Evolutionary conservation across 2,888 invertebrate species (phyloP), one percentile per base, ranked within the genome.

Genomic region (Brachynemurus nebulosus): DNA sequence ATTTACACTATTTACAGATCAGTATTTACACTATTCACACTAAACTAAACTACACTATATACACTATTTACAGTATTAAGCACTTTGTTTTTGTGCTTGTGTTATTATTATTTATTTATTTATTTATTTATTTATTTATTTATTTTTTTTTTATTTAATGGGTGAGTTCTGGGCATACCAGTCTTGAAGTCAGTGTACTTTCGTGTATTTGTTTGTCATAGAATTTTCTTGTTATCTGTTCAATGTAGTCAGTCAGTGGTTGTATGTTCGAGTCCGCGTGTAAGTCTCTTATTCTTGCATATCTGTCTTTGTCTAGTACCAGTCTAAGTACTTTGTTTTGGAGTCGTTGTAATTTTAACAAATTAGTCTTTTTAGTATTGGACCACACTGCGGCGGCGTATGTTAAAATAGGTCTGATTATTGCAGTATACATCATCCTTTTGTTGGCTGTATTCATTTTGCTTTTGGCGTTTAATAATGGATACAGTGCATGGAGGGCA

Each of bases 361-460:
- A 19, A n/a, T 47, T 41, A 2, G 45, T 48, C 7, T 20, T 20
- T 3, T 51, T 40, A 7, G 44, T 36, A 9, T 43, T 40, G 19
- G 50, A 50, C 53, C 53, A 55, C 0, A 48, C 46, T 20, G 51
- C 51, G 11, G 50, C 40, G 6, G 51, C 54, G 36, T 53, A 55
- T 7, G 42, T 37, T 6, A 53, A 35, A 6, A 52, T 52, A 1
- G 53, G 53, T 44, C 52, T 46, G 3, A 54, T 36, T 6, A 54
- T 44, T 40, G 48, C 47, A 44, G 46, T 54, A 14, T 57, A 56
- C 11, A 56, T 50, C 14, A 54, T 11, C 46, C 44, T 48, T 48
- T 56, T 55, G 16, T 56, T 56, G 2, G 25, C 23, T 17, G 6
- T 39, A 12, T 41, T 46, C 3, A 53, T 9, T 7, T 25, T 25